Conservation (phyloP, 1,140 invertebrate species). For the Asbolus verrucosus region DNA sequence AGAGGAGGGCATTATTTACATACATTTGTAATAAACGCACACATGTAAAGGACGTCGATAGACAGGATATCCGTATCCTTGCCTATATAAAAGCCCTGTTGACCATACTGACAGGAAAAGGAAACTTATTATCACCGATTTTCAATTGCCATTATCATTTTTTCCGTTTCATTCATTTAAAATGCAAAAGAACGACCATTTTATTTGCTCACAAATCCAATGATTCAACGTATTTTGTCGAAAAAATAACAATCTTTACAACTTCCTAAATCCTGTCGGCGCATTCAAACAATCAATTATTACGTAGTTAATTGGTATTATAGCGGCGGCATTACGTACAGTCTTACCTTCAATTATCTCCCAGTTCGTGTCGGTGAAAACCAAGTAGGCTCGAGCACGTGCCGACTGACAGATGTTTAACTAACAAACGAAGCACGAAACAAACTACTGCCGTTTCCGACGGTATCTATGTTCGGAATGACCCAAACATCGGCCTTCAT, state of each 20-base stretch:
- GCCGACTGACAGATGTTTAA: constrained; percentile 1
- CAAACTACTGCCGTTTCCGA: constrained; percentile 2
- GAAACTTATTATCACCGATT: constrained; percentile 64
- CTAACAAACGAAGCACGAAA: neutral
- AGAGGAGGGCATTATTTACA: constrained; percentile 44
- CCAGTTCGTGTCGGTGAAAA: neutral
- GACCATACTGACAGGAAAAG: constrained; percentile 59
- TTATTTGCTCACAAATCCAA: too few relatives aligned
- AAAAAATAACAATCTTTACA: neutral
- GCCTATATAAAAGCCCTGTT: constrained; percentile 59
- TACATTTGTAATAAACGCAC: constrained; percentile 46
- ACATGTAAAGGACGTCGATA: constrained; percentile 54
- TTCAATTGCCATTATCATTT: constrained; percentile 63
- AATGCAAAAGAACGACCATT: constrained; percentile 13
- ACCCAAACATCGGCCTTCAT: neutral
- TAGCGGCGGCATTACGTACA: neutral
- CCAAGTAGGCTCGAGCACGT: neutral
- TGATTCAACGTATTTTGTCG: too few relatives aligned
- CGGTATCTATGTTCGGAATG: neutral
- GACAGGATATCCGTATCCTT: constrained; percentile 63
- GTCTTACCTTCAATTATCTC: neutral
- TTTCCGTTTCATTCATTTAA: constrained; percentile 57
- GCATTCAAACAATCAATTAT: too few relatives aligned
- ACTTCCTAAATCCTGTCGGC: too few relatives aligned
- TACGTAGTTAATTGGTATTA: neutral